Percentiles rank a stretch among this genome's conserved stretches.
phyloP scores from a whole-genome alignment of 2,888 invertebrate species.

The Apamea crenata region DNA sequence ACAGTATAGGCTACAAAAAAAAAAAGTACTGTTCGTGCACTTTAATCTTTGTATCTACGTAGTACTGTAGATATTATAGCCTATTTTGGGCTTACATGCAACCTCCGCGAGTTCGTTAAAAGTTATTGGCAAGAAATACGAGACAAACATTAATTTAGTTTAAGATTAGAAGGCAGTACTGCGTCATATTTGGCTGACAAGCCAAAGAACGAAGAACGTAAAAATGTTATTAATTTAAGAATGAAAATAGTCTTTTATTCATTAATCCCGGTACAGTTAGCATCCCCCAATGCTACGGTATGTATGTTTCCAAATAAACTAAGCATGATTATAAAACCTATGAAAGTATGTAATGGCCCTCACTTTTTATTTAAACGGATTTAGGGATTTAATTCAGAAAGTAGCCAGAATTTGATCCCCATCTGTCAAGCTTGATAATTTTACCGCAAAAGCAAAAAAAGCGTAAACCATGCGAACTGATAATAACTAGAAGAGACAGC shows the following conservation, averaged over 20 bases:
- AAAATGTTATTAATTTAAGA: not conserved
- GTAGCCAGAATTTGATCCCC: not conserved
- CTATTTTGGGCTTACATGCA: not conserved
- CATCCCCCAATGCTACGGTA: not conserved
- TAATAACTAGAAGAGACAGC: constrained; percentile 29
- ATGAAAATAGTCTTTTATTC: not conserved
- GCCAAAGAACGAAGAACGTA: not conserved
- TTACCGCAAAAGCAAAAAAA: not conserved
- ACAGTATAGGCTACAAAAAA: too few relatives aligned
- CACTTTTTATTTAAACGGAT: not conserved
- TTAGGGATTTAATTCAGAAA: not conserved
- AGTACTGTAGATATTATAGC: not conserved
- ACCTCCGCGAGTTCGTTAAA: not conserved
- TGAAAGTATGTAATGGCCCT: not conserved
- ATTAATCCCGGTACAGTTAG: not conserved
- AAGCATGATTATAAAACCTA: not conserved
- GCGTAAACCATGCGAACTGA: constrained; percentile 18
- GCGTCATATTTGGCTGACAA: not conserved
- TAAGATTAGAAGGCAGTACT: not conserved
- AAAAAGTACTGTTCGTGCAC: not conserved
- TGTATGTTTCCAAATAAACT: not conserved
- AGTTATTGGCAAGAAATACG: not conserved
- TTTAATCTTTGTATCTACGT: not conserved
- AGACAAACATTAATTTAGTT: not conserved
- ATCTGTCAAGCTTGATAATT: not conserved